Percentiles rank a stretch among this genome's conserved stretches.
Evolutionary conservation across 2,113 vertebrate species (phyloP).

Genomic region (Micromys minutus): DNA sequence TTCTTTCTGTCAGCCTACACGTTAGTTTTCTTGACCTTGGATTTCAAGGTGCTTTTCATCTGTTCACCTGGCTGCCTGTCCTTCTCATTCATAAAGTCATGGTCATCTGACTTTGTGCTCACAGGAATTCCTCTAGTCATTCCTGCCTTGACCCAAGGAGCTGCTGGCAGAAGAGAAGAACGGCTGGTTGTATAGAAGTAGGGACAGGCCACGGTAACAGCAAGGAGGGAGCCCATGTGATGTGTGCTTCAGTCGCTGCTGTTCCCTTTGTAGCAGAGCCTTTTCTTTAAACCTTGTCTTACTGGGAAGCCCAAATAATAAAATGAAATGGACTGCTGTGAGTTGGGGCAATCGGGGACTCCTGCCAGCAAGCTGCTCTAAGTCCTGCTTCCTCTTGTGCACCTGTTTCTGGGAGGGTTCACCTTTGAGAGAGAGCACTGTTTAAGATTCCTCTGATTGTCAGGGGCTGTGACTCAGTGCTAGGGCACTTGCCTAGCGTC

Average conservation of each 20-base stretch:
- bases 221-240: not conserved
- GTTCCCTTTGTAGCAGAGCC: not conserved
- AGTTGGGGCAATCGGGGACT: not conserved
- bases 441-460: not conserved
- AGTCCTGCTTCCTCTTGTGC: accelerated
- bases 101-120: not conserved
- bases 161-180: slow-evolving; percentile 11
- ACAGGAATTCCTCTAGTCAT: not conserved
- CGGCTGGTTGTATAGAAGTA: slow-evolving; percentile 3
- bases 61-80: not conserved
- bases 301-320: not conserved
- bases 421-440: not conserved
- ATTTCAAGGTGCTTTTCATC: slow-evolving; percentile 70
- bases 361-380: not conserved
- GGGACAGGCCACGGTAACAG: not conserved
- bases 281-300: slow-evolving; percentile 55
- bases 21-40: slow-evolving; percentile 66
- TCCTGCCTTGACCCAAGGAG: not conserved
- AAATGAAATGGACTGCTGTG: not conserved
- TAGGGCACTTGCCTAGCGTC: not conserved
- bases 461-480: not conserved
- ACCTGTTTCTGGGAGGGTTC: not conserved
- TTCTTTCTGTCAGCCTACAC: slow-evolving; percentile 57
- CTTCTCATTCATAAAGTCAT: slow-evolving; percentile 20
- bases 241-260: not conserved